These are phyloP conservation scores for Drosophila suboccidentalis DNA, from an alignment of 2,888 invertebrate genomes.

Conservation along the genomic window DNA sequence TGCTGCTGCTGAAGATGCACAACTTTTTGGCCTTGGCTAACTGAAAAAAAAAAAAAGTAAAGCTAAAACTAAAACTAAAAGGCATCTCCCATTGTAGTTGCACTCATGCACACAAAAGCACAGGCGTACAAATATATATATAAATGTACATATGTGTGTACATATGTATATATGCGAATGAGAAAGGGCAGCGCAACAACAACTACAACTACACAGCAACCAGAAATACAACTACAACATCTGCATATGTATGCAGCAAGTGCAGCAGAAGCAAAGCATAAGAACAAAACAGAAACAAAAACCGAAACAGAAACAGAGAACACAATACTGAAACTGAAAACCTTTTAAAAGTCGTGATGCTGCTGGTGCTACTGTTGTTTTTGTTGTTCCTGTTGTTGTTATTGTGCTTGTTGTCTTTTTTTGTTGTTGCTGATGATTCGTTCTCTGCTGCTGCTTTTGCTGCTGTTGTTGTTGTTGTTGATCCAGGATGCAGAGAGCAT, in stretches of 20 bases:
- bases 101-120: conserved; percentile 10
- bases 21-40: conserved; percentile 67
- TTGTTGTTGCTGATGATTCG: conserved; percentile 41
- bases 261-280: conserved; percentile 56
- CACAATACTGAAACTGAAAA: conserved; percentile 54
- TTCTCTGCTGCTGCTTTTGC: conserved; percentile 13
- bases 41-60: conserved; percentile 12
- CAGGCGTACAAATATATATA: conserved; percentile 20
- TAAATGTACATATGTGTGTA: conserved; percentile 1
- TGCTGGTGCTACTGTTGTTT: conserved; percentile 6
- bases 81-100: conserved; percentile 28
- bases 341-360: conserved; percentile 57
- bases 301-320: conserved; percentile 58
- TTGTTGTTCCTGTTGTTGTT: conserved; percentile 18
- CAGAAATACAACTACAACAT: conserved; percentile 41
- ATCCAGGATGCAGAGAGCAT: conserved; percentile 52
- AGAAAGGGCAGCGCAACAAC: conserved; percentile 57
- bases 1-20: conserved; percentile 44
- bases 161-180: conserved; percentile 16
- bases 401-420: conserved; percentile 15
- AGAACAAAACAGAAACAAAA: conserved; percentile 67
- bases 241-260: conserved; percentile 44
- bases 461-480: conserved; percentile 33
- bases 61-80: conserved; percentile 10
- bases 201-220: conserved; percentile 37